Percentiles rank a stretch among this genome's conserved stretches.
phyloP scores from a whole-genome alignment of 2,888 invertebrate genomes.

The Diadromus collaris region DNA sequence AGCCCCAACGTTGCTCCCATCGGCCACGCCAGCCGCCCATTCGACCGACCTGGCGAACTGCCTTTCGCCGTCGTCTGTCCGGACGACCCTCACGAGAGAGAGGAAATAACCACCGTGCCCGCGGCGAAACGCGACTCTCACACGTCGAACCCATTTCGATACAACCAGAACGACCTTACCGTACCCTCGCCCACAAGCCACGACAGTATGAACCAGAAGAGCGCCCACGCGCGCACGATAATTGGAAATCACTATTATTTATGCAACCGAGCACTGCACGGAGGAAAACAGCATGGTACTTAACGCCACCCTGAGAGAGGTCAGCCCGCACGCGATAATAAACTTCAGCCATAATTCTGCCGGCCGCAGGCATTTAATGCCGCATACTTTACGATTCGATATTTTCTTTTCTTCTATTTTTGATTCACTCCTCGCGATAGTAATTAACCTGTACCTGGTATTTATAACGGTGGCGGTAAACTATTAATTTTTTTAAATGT shows the following conservation, averaged over 20 bases:
- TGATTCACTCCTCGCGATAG: not conserved
- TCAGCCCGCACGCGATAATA: slow-evolving; percentile 1
- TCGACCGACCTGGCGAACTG: not conserved
- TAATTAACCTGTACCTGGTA: slow-evolving; percentile 23
- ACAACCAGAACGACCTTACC: not conserved
- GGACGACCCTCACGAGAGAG: slow-evolving; percentile 10
- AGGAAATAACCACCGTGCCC: slow-evolving; percentile 24
- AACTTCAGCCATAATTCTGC: not conserved
- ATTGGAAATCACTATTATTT: slow-evolving; percentile 66
- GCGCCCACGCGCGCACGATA: slow-evolving; percentile 60
- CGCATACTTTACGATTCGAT: no score
- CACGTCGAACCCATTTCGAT: slow-evolving; percentile 7
- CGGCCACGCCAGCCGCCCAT: slow-evolving; percentile 18
- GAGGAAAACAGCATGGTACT: not conserved
- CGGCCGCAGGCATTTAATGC: not conserved
- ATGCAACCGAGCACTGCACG: not conserved
- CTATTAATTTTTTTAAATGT: slow-evolving; percentile 32
- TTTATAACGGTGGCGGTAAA: slow-evolving; percentile 14
- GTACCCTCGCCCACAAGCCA: not conserved
- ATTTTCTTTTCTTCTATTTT: not conserved
- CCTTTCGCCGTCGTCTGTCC: not conserved
- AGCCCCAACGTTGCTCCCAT: slow-evolving; percentile 17
- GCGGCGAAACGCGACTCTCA: not conserved
- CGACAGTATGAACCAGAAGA: slow-evolving; percentile 57
- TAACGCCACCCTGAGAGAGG: not conserved